Evolutionary conservation across 2,888 invertebrate genomes (phyloP).

Genomic region (Coleophora flavipennella): DNA sequence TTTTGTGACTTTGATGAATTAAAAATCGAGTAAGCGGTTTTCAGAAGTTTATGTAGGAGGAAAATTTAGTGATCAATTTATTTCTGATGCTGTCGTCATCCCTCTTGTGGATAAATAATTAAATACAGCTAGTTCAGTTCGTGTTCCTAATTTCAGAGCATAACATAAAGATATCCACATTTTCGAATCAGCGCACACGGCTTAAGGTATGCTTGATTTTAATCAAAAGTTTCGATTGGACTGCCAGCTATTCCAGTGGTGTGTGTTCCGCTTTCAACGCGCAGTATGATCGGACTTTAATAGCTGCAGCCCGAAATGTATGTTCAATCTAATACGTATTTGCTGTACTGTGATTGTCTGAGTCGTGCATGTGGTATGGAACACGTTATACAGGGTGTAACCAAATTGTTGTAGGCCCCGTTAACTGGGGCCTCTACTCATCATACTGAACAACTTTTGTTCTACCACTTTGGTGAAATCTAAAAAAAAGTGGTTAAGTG

Average conservation of each 20-base stretch:
- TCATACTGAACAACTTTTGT: too few species aligned
- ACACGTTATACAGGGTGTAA: too few species aligned
- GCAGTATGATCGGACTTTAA: conserved; percentile 48
- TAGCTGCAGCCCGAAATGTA: conserved; percentile 49
- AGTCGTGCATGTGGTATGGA: conserved; percentile 31
- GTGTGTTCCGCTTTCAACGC: conserved; percentile 27
- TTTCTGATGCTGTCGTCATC: too few species aligned
- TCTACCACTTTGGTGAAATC: too few species aligned
- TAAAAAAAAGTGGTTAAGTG: too few species aligned
- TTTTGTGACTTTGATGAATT: too few species aligned
- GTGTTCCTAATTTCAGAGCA: conserved; percentile 44
- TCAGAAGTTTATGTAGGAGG: too few species aligned
- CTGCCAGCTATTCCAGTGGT: conserved; percentile 47
- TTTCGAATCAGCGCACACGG: conserved; percentile 41
- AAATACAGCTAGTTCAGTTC: conserved; percentile 34
- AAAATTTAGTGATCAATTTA: too few species aligned
- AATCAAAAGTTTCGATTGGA: conserved; percentile 71
- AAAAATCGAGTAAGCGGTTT: too few species aligned
- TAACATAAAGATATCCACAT: conserved; percentile 62
- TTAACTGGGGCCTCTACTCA: too few species aligned
- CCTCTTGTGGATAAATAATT: too few species aligned
- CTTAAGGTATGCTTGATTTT: conserved; percentile 66
- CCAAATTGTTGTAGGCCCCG: too few species aligned
- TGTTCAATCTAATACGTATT: conserved; percentile 59
- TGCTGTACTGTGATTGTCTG: conserved; percentile 55